Evolutionary conservation across 2,113 vertebrate species (phyloP).

Genomic region (Cryptomyrus ogoouensis): DNA sequence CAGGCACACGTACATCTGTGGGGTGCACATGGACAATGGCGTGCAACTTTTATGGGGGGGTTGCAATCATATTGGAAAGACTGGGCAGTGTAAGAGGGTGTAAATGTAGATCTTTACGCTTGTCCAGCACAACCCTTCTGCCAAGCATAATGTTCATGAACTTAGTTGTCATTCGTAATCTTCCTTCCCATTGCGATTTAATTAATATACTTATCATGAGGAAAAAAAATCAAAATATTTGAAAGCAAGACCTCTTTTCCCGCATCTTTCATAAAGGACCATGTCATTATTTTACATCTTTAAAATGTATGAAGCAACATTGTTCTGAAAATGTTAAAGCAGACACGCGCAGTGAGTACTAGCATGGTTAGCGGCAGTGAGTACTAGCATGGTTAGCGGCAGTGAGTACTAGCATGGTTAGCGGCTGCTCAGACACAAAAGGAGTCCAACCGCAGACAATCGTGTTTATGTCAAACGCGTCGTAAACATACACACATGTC

Average conservation of each 20-base stretch:
- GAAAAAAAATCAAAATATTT: not conserved
- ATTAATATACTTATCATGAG: not conserved
- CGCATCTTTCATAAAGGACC: not conserved
- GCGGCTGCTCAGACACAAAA: not conserved
- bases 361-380: too few relatives aligned
- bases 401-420: too few relatives aligned
- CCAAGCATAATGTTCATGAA: not conserved
- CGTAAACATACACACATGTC: too few relatives aligned
- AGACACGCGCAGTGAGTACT: too few relatives aligned
- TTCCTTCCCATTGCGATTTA: not conserved
- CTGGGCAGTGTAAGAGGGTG: not conserved
- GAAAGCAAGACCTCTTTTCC: not conserved
- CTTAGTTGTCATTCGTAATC: not conserved
- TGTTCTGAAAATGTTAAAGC: not conserved
- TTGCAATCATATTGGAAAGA: not conserved
- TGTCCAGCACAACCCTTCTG: too few relatives aligned
- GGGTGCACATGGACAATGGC: not conserved
- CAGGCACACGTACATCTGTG: conserved; percentile 92
- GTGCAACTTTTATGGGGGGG: not conserved
- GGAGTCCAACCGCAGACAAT: not conserved
- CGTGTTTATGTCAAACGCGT: too few relatives aligned
- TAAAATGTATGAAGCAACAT: not conserved
- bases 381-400: too few relatives aligned
- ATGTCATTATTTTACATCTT: not conserved
- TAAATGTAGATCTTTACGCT: not conserved